These are phyloP conservation scores for Arenaria interpres DNA, from an alignment of 2,113 vertebrate genomes.

Conservation along the genomic window DNA sequence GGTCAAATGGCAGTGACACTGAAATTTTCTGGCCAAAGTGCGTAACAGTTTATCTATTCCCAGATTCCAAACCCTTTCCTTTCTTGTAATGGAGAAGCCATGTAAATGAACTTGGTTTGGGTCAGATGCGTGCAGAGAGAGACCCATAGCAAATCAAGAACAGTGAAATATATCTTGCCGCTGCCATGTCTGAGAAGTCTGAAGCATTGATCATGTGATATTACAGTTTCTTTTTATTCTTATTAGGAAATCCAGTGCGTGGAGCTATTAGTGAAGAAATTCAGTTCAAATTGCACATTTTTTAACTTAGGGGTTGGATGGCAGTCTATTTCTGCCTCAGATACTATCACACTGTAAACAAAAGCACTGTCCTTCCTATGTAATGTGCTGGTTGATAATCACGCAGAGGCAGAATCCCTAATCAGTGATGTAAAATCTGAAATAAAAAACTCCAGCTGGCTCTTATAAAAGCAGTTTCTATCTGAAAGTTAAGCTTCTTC, in stretches of 20 bases:
- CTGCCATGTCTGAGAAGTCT: background rate
- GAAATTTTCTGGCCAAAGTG: background rate
- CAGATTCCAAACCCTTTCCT: background rate
- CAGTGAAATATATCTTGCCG: background rate
- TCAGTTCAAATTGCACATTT: background rate
- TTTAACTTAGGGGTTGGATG: background rate
- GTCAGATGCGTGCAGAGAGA: background rate
- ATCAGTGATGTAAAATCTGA: background rate
- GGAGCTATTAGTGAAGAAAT: background rate
- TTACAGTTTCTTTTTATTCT: background rate
- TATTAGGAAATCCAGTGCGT: fast-evolving
- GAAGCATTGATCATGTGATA: background rate
- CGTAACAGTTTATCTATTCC: background rate
- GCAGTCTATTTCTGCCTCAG: background rate
- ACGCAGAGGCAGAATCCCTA: background rate
- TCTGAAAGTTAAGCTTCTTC: background rate
- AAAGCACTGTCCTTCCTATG: background rate
- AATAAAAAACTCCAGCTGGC: background rate
- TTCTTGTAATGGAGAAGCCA: background rate
- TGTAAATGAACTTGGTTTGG: background rate
- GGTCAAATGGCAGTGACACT: background rate
- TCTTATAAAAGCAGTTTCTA: background rate
- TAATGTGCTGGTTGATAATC: background rate
- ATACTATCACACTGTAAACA: background rate
- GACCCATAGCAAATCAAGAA: background rate